Evolutionary conservation across 2,888 invertebrate species (phyloP).

Genomic region (Tupiocoris notatus): DNA sequence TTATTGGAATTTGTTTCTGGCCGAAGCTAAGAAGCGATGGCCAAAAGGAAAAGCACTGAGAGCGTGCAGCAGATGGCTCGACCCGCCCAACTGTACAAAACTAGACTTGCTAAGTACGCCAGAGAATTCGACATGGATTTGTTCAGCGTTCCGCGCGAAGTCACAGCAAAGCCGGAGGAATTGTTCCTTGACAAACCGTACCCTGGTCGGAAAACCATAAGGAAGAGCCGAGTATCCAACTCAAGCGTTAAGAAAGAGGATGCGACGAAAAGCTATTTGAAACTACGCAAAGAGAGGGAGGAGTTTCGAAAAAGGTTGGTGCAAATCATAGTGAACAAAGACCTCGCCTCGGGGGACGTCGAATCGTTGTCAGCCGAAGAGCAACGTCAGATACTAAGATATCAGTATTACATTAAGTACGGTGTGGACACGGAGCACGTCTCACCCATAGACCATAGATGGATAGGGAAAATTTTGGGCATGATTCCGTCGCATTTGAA

Average conservation of each 20-base stretch:
- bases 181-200: slow-evolving; percentile 31
- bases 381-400: slow-evolving; percentile 71
- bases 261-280: slow-evolving; percentile 57
- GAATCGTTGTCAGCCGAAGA: slow-evolving; percentile 60
- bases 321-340: slow-evolving; percentile 60
- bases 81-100: neutral
- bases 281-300: slow-evolving; percentile 72
- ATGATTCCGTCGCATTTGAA: slow-evolving; percentile 64
- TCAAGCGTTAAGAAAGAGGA: slow-evolving; percentile 16
- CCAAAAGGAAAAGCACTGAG: neutral
- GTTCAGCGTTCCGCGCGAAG: slow-evolving; percentile 28
- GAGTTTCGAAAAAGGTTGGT: slow-evolving; percentile 78
- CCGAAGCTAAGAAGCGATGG: too few species aligned
- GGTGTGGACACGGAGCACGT: slow-evolving; percentile 89
- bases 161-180: slow-evolving; percentile 27
- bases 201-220: slow-evolving; percentile 23
- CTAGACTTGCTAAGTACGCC: slow-evolving; percentile 9
- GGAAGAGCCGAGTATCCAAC: neutral
- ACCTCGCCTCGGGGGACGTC: slow-evolving; percentile 55
- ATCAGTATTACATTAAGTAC: slow-evolving; percentile 86
- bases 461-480: slow-evolving; percentile 67
- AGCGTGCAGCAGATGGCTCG: neutral
- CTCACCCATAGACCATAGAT: slow-evolving; percentile 73
- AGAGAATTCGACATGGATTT: slow-evolving; percentile 38
- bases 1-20: too few species aligned